Evolutionary conservation across 2,797 vertebrate species (phyloP), one percentile per base, ranked within the genome.

Genomic region (Sphenodon punctatus): DNA sequence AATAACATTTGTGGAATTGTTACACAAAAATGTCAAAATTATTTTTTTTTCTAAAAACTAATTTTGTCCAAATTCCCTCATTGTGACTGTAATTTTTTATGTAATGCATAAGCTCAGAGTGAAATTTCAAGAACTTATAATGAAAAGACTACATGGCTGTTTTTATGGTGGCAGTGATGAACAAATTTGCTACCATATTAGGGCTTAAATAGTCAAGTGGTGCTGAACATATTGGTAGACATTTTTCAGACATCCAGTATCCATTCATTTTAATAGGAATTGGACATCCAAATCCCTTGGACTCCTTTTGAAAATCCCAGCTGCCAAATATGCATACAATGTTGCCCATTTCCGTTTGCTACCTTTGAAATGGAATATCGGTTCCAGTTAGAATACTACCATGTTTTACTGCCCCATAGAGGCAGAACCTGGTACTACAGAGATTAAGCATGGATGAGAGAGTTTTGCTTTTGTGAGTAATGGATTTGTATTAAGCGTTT

Each of bases 381-480:
- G 41, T 51, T 19, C 6, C 2, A 1, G 10, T 3, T 38, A 78
- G 19, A 64, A 19, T 0, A 1, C 46, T 71, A 22, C 55, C 11
- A 19, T 14, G 8, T 6, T 79, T 39, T 70, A 1, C 15, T 23
- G 23, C 25, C 36, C 51, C 43, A 2, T 34, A 8, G 32, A 12
- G 56, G 61, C 34, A 63, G 36, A 27, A 51, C 48, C 42, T 6
- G 9, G 16, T 69, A 41, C 10, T 22, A 17, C 1, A 5, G 16
- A 70, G n/a, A n/a, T n/a, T n/a, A n/a, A n/a, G n/a, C n/a, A n/a
- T 55, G 67, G 19, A 19, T 43, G 65, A 73, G 3, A 13, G 13
- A n/a, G n/a, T n/a, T 80, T 68, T 67, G 48, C 48, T 67, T 78
- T 69, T 20, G 11, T 59, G 82, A 86, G 71, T 68, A 75, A 67